Evolutionary conservation across 2,888 invertebrate species (phyloP), one percentile per base, ranked within the genome.

Genomic region (Zonitis immaculata): DNA sequence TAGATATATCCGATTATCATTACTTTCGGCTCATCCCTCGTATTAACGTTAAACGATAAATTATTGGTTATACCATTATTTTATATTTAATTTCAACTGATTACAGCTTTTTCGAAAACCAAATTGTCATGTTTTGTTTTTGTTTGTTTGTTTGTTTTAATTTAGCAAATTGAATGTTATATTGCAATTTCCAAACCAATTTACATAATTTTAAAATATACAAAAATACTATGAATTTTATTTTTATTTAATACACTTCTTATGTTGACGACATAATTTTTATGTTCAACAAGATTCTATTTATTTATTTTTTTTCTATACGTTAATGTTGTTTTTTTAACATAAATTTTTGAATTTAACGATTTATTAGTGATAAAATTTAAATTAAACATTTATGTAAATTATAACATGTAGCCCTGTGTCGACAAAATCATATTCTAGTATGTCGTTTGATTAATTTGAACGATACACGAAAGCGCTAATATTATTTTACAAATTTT

Each of bases 301-400:
- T 56, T n/a, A n/a, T 61, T 62, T 56, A 59, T 35, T 28, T 12
- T 25, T 26, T 11, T 28, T 28, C 12, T 6, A n/a, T 32, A 32
- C 5, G 5, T 4, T 26, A 16, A 16, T 35, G 11, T 11, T 39
- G 56, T 54, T 49, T 54, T 60, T 63, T 62, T 57, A 54, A 60
- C n/a, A 57, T 49, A 54, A 45, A 56, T 57, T 51, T 49, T 52
- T 50, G 50, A 63, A 65, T 62, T 58, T 61, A 39, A 35, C 16
- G 60, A 39, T 16, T 8, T 6, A 16, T 9, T 56, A 58, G 61
- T 64, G 61, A 66, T 63, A 63, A 64, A 63, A 60, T 63, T 62
- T 60, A 60, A 63, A 64, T 61, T 62, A 60, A 62, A 63, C 61
- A 62, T 64, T 65, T 64, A 65, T 64, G 65, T 57, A 62, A 66